Conservation (phyloP, 92 coral and sea anemone genomes). For the Porites lobata region DNA sequence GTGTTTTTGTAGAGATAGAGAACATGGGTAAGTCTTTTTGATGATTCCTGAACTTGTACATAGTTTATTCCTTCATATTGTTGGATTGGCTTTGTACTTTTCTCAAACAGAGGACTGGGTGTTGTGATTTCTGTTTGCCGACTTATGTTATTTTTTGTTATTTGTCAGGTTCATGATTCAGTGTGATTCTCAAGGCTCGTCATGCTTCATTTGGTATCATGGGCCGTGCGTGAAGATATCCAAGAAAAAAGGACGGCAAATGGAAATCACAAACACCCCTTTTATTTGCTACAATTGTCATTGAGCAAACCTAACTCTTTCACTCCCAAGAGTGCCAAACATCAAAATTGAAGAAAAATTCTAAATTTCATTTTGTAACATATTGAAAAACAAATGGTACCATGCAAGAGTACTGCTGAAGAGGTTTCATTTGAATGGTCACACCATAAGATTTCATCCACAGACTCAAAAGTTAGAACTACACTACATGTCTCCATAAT, state of each 20-base stretch:
- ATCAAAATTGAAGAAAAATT: too few species aligned
- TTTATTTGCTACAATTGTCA: constrained; percentile 56
- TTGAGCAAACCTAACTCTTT: too few species aligned
- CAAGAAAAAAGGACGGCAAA: constrained; percentile 54
- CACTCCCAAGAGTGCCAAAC: too few species aligned
- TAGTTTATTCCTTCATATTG: constrained; percentile 44
- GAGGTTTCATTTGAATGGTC: too few species aligned
- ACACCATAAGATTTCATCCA: too few species aligned
- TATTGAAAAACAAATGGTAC: too few species aligned
- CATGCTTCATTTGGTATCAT: constrained; percentile 63
- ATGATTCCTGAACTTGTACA: constrained; percentile 52
- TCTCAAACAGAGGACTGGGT: constrained; percentile 48
- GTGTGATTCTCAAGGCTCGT: constrained; percentile 53
- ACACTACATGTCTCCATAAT: too few species aligned
- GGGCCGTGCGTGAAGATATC: constrained; percentile 65
- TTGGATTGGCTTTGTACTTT: constrained; percentile 44
- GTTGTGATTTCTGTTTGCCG: constrained; percentile 47
- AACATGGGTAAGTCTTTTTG: constrained; percentile 65
- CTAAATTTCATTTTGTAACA: too few species aligned
- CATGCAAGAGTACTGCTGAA: too few species aligned
- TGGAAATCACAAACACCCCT: constrained; percentile 39
- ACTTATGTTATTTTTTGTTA: constrained; percentile 43
- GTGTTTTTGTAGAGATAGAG: constrained; percentile 64
- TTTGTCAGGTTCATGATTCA: constrained; percentile 53
- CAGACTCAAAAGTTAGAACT: too few species aligned